Evolutionary conservation across 2,797 vertebrate genomes (phyloP), one percentile per base, ranked within the genome.

Genomic region (Mormyrus hasselquistii): DNA sequence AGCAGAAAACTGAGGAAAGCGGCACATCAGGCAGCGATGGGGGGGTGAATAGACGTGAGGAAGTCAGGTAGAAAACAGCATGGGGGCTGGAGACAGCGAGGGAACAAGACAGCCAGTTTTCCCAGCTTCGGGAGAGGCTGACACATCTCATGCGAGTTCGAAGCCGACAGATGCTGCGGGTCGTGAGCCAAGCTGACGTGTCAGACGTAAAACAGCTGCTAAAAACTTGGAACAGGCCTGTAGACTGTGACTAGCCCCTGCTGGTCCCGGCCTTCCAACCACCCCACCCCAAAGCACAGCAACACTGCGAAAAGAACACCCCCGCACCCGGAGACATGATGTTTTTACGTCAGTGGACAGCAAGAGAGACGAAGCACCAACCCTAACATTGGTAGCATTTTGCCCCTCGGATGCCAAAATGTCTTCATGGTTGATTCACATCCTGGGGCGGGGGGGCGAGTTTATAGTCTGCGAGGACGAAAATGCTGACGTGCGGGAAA

Each of bases 31-130:
- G 85, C 12, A 25, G 44, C 62, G 44, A 29, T 25, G 47, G 38
- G 59, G 55, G 12, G 76, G 47, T 5, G 59, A 19, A 76, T 14
- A 73, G 59, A 52, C 29, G 38, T n/a, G 50, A 85, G 41, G 10
- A 47, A 62, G 12, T 65, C 84, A 57, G 44, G 87, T 69, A 16
- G 57, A 89, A 90, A 88, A 87, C 73, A 34, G 34, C 34, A 22
- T 14, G 10, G 65, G 25, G 87, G 16, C 8, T 22, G 47, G 73
- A 87, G 41, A 50, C 4, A 47, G 89, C 65, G 87, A 53, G 87
- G 83, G 87, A 69, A 82, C 38, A 87, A 41, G 59, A 59, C 29
- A 38, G 85, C 12, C 53, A 14, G 47, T 50, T 85, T 52, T 85
- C 44, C 49, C 4, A 14, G 22, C 49, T 57, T 34, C 6, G 34